Conservation (phyloP, 2,797 vertebrate genomes). For the Chaunax sp. region DNA sequence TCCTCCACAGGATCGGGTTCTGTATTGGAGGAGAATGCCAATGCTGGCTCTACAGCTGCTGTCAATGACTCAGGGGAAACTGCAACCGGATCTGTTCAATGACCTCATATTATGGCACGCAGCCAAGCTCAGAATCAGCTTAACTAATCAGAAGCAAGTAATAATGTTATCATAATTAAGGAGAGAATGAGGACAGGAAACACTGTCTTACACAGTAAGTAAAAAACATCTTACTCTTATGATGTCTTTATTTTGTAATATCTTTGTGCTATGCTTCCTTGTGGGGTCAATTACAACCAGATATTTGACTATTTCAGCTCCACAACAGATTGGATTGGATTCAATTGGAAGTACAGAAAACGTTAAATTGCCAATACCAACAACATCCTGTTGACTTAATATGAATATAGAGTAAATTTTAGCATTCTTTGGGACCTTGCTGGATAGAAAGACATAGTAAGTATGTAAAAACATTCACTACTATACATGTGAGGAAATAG, state of each 20-base stretch:
- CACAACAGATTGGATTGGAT: not conserved
- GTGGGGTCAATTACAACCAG: not conserved
- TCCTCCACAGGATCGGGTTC: constrained; percentile 17
- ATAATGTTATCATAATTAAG: constrained; percentile 8
- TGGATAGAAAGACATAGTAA: constrained; percentile 17
- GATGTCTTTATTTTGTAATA: not conserved
- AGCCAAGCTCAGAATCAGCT: constrained; percentile 26
- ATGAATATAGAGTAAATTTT: not conserved
- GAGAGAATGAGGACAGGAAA: not conserved
- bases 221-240: constrained; percentile 1
- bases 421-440: not conserved
- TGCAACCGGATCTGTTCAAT: constrained; percentile 34
- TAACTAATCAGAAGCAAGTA: constrained; percentile 16
- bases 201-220: not conserved
- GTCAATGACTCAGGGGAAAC: constrained; percentile 56
- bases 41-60: constrained; percentile 49
- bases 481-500: constrained; percentile 29
- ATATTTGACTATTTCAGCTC: not conserved
- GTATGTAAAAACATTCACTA: constrained; percentile 48
- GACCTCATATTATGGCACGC: constrained; percentile 48
- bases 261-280: not conserved
- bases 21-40: constrained; percentile 15
- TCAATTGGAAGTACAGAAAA: not conserved
- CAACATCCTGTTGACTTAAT: not conserved
- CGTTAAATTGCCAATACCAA: not conserved